Evolutionary conservation across 2,888 invertebrate genomes (phyloP), one percentile per base, ranked within the genome.

Genomic region (Ernsta delagoae): DNA sequence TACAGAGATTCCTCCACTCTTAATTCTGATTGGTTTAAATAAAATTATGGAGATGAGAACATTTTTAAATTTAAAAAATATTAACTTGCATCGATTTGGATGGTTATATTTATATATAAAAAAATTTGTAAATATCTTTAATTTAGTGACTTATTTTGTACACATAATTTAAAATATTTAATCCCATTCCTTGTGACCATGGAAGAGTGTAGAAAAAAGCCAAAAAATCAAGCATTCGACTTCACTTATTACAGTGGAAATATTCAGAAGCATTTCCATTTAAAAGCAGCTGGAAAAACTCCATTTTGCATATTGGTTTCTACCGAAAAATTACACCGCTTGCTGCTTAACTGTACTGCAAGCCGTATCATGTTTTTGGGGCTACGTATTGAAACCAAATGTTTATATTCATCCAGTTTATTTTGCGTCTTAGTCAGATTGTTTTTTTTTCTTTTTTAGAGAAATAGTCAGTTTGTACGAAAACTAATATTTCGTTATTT

Each of bases 281-380:
- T 36, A 39, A 34, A 65, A 59, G 43, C 54, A 59, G 36, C 59
- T 48, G 57, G 50, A 24, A 43, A 48, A 54, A 45, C 54, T 45
- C 48, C 65, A 65, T 65, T 59, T 59, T 65, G 57, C 56, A 65
- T 65, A 65, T 65, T 59, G 65, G 65, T 65, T 65, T 59, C 56
- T 48, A 57, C 48, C 24, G 48, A 45, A 54, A 65, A 45, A 45
- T 61, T 61, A 65, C 53, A 41, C 36, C 57, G 57, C 57, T 45
- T 36, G 43, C 56, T 56, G 9, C 31, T 64, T 56, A 64, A 57
- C 34, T 36, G 36, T 45, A 48, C 45, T 16, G 65, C 34, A 48
- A 57, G 34, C 5, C 41, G 39, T 50, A 53, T 54, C 39, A 36
- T 41, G 56, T 24, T 41, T 9, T 63, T 54, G 16, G 41, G 53